Percentiles rank a stretch among this genome's conserved stretches.
phyloP scores from a whole-genome alignment of 2,888 invertebrate genomes.

The Macaria liturata region DNA sequence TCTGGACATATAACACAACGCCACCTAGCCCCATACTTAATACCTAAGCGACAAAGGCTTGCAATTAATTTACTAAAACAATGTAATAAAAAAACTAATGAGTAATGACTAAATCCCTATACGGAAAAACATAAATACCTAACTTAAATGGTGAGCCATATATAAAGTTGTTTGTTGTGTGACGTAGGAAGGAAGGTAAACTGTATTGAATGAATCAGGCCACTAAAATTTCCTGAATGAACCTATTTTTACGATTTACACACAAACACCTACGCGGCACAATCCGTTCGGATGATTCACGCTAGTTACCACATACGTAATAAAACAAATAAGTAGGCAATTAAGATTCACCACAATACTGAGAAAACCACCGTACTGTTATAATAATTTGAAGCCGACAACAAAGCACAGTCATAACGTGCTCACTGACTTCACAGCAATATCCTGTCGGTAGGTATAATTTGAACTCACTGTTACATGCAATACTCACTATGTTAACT shows the following conservation, averaged over 20 bases:
- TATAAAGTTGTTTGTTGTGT: slow-evolving; percentile 14
- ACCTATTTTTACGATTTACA: slow-evolving; percentile 28
- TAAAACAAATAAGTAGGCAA: slow-evolving; percentile 23
- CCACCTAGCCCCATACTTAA: too few species aligned
- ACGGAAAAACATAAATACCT: too few species aligned
- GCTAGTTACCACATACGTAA: slow-evolving; percentile 18
- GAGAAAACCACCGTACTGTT: slow-evolving; percentile 20
- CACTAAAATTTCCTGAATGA: slow-evolving; percentile 24
- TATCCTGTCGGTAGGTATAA: slow-evolving; percentile 20
- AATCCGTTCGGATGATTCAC: slow-evolving; percentile 33
- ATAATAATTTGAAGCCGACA: slow-evolving; percentile 24
- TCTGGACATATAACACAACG: too few species aligned
- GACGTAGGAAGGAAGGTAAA: neutral
- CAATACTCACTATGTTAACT: slow-evolving; percentile 28
- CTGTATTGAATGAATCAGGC: slow-evolving; percentile 20
- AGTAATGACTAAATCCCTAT: too few species aligned
- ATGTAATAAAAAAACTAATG: too few species aligned
- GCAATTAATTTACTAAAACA: too few species aligned
- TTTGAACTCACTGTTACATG: slow-evolving; percentile 21
- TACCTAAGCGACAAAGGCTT: too few species aligned
- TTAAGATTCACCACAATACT: slow-evolving; percentile 26
- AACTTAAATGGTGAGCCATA: too few species aligned
- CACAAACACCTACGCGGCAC: slow-evolving; percentile 14
- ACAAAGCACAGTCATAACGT: slow-evolving; percentile 20
- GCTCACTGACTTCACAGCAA: slow-evolving; percentile 26